phyloP scores from a whole-genome alignment of 1,140 invertebrate species.

The Lycorma delicatula region DNA sequence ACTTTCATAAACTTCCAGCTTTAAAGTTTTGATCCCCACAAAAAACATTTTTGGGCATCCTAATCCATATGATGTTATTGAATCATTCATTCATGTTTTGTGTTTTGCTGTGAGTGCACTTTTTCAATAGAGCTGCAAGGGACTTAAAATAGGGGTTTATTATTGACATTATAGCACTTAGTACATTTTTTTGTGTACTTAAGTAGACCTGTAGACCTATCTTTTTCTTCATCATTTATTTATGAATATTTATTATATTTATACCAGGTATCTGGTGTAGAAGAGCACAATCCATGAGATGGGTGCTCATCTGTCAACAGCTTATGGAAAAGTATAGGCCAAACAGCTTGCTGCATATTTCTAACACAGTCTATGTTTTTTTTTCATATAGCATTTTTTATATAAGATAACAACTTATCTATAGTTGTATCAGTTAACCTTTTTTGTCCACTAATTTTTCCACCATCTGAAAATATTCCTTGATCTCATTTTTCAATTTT shows the following conservation, averaged over 20 bases:
- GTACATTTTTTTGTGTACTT: neutral
- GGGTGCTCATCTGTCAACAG: constrained; percentile 4
- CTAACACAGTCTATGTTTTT: constrained; percentile 1
- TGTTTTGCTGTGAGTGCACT: neutral
- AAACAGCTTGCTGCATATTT: constrained; percentile 16
- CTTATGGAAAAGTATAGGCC: constrained; percentile 8
- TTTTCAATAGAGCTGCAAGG: constrained; percentile 11
- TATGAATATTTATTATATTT: constrained; percentile 27
- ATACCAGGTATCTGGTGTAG: constrained; percentile 30
- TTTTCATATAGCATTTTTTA: constrained; percentile 9
- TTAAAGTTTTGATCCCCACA: neutral
- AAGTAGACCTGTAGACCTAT: neutral
- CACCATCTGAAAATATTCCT: neutral
- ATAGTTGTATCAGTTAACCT: constrained; percentile 1
- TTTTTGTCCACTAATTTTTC: constrained; percentile 1
- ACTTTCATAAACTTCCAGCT: constrained; percentile 6
- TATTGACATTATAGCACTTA: neutral
- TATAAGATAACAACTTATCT: constrained; percentile 5
- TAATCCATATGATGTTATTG: constrained; percentile 7
- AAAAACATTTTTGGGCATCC: constrained; percentile 1
- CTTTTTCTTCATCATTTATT: constrained; percentile 8
- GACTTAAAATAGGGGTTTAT: constrained; percentile 22
- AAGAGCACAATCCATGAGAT: constrained; percentile 25
- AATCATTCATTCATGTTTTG: constrained; percentile 6
- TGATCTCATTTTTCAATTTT: neutral